Conservation (phyloP, 2,888 invertebrate species). For the Serripes groenlandicus region DNA sequence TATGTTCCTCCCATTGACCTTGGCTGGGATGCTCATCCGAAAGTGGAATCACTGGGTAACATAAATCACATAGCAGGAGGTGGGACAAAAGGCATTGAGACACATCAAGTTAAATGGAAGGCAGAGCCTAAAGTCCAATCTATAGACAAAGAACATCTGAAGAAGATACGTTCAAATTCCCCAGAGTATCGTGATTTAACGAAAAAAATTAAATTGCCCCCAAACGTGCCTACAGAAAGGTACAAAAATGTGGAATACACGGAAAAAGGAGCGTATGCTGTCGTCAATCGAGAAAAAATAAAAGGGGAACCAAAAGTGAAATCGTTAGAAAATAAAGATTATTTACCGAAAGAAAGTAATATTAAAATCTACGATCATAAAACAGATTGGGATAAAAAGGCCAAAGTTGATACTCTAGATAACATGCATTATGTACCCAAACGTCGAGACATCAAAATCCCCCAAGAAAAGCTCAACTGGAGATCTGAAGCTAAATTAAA, state of each 20-base stretch:
- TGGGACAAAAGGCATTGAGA: conserved; percentile 65
- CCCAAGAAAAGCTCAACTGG: conserved; percentile 71
- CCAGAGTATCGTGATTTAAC: conserved; percentile 57
- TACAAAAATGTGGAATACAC: conserved; percentile 73
- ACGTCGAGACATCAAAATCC: conserved; percentile 65
- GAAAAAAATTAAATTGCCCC: conserved; percentile 58
- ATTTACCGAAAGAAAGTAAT: conserved; percentile 70
- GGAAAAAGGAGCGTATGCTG: conserved; percentile 62
- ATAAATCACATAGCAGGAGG: conserved; percentile 91
- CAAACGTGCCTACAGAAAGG: conserved; percentile 70
- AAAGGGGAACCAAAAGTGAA: conserved; percentile 69
- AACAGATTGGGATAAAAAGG: conserved; percentile 51
- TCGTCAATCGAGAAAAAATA: conserved; percentile 51
- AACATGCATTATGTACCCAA: conserved; percentile 65
- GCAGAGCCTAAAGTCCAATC: conserved; percentile 74
- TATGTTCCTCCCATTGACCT: conserved; percentile 75
- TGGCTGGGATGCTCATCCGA: conserved; percentile 83
- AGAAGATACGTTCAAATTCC: conserved; percentile 29
- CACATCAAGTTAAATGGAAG: conserved; percentile 70
- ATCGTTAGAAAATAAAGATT: conserved; percentile 72
- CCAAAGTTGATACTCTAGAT: conserved; percentile 72
- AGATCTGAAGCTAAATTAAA: conserved; percentile 96
- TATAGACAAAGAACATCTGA: conserved; percentile 65
- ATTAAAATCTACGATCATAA: conserved; percentile 59
- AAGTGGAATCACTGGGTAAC: conserved; percentile 97